Evolutionary conservation across 2,113 vertebrate genomes (phyloP).

Genomic region (Apteryx owenii): DNA sequence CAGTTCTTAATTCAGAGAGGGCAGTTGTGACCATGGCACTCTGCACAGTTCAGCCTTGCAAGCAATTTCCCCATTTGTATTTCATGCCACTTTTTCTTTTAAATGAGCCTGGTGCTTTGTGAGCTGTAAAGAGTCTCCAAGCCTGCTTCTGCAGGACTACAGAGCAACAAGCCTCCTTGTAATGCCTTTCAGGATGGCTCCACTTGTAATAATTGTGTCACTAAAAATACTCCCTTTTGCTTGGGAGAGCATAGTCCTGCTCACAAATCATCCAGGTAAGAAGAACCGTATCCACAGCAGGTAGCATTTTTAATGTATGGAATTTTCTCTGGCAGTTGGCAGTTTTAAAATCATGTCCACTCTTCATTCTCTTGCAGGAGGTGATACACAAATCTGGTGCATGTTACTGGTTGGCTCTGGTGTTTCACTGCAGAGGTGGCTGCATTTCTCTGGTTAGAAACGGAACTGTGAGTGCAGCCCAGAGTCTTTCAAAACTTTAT

Average conservation of each 20-base stretch:
- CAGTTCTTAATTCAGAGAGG: not conserved
- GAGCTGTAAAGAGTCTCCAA: conserved; percentile 25
- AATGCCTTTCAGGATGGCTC: conserved; percentile 41
- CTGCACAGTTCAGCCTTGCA: not conserved
- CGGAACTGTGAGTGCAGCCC: not conserved
- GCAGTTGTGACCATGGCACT: not conserved
- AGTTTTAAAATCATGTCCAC: not conserved
- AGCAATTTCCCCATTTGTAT: not conserved
- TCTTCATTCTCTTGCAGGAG: not conserved
- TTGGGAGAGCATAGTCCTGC: not conserved
- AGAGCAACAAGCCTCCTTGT: conserved; percentile 31
- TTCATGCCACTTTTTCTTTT: conserved; percentile 18
- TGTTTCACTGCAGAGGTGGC: not conserved
- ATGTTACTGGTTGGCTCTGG: not conserved
- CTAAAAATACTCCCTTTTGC: conserved; percentile 16
- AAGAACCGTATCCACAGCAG: not conserved
- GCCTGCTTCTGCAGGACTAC: not conserved
- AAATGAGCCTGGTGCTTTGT: conserved; percentile 31
- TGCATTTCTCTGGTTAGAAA: not conserved
- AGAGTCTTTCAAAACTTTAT: not conserved
- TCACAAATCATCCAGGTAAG: not conserved
- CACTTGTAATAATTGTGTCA: not conserved
- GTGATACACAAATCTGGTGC: not conserved
- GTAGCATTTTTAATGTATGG: not conserved
- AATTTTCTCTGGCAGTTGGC: not conserved